Evolutionary conservation across 2,113 vertebrate species (phyloP).

Genomic region (Tetrao urogallus): DNA sequence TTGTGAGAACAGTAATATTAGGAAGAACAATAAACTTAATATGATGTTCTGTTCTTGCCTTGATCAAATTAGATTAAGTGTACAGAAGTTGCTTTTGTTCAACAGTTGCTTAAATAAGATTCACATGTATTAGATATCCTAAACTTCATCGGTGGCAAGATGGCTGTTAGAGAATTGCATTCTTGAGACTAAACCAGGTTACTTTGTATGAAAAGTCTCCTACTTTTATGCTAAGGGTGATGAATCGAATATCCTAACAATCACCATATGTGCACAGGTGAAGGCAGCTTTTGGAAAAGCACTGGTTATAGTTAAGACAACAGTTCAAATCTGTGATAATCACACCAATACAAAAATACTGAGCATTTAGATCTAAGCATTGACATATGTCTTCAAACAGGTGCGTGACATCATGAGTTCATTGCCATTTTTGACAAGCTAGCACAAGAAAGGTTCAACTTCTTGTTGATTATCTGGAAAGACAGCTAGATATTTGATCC

Average conservation of each 20-base stretch:
- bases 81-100: not conserved
- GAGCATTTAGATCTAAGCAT: not conserved
- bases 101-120: not conserved
- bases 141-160: not conserved
- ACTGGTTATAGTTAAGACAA: not conserved
- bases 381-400: not conserved
- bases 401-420: not conserved
- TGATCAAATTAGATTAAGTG: not conserved
- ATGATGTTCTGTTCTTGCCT: not conserved
- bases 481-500: not conserved
- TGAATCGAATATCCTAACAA: not conserved
- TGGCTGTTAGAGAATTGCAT: not conserved
- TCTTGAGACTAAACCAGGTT: not conserved
- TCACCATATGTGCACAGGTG: not conserved
- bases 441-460: fast-evolving
- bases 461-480: not conserved
- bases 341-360: not conserved
- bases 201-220: not conserved
- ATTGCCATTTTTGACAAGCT: not conserved
- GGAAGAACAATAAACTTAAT: not conserved
- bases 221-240: not conserved
- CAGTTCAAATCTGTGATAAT: not conserved
- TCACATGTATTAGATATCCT: not conserved
- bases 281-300: not conserved
- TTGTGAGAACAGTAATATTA: not conserved